Percentiles rank a stretch among this genome's conserved stretches.
These are phyloP conservation scores for Eucera pruinosa DNA, from an alignment of 2,888 invertebrate species.

Conservation along the genomic window DNA sequence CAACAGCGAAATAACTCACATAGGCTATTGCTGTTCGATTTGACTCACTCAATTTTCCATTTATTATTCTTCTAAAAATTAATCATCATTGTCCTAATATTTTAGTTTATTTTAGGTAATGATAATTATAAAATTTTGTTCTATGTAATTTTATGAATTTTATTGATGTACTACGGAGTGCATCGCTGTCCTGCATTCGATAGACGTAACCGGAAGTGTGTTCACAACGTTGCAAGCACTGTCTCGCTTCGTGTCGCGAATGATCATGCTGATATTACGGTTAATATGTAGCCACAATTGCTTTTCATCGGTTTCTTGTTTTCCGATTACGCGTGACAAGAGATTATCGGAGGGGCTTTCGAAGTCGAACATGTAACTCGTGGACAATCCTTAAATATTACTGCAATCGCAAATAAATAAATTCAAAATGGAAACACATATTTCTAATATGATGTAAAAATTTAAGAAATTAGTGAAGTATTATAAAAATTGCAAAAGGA, in stretches of 20 bases:
- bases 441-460: too few species aligned
- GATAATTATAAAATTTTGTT: background rate
- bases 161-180: background rate
- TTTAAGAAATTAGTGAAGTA: too few species aligned
- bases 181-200: constrained; percentile 16
- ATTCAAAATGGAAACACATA: too few species aligned
- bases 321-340: background rate
- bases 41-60: background rate
- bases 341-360: background rate
- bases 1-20: constrained; percentile 4
- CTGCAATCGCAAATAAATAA: too few species aligned
- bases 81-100: too few species aligned
- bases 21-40: background rate
- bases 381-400: too few species aligned
- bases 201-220: constrained; percentile 51
- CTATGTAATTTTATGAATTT: background rate
- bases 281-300: constrained; percentile 18
- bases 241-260: constrained; percentile 50
- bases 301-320: constrained; percentile 26
- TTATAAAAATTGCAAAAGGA: too few species aligned
- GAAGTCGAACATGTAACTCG: background rate
- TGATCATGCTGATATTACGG: constrained; percentile 30
- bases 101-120: background rate
- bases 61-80: background rate
- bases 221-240: constrained; percentile 17